Evolutionary conservation across 2,888 invertebrate genomes (phyloP).

Genomic region (Gymnoscelis rufifasciata): DNA sequence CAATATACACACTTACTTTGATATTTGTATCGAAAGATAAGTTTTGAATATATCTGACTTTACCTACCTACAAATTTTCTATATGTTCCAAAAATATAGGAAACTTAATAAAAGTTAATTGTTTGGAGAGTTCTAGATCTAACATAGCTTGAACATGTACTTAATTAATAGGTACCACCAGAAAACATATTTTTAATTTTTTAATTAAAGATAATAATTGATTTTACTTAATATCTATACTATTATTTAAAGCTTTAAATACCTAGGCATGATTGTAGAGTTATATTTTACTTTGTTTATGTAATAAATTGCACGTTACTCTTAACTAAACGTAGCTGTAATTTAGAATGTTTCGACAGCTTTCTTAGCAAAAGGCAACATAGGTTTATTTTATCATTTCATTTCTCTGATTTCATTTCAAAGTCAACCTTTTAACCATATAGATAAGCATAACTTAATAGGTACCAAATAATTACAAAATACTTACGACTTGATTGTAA

Average conservation of each 20-base stretch:
- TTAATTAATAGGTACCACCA: neutral
- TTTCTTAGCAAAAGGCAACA: slow-evolving; percentile 32
- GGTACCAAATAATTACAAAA: no score
- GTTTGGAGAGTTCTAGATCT: slow-evolving; percentile 4
- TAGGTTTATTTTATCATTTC: slow-evolving; percentile 11
- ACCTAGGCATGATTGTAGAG: slow-evolving; percentile 1
- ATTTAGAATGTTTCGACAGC: slow-evolving; percentile 31
- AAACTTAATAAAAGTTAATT: slow-evolving; percentile 3
- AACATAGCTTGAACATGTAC: slow-evolving; percentile 1
- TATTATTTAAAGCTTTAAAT: neutral
- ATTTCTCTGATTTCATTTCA: neutral
- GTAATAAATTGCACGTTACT: slow-evolving; percentile 28
- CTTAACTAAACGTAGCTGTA: slow-evolving; percentile 39
- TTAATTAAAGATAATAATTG: neutral
- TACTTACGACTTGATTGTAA: no score
- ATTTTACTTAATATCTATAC: neutral
- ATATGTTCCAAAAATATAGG: slow-evolving; percentile 5
- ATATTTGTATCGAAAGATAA: slow-evolving; percentile 22
- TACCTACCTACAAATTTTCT: slow-evolving; percentile 18
- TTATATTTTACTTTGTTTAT: neutral
- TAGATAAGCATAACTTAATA: neutral
- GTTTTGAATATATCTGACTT: slow-evolving; percentile 22
- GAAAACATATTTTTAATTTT: neutral
- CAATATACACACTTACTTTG: slow-evolving; percentile 25
- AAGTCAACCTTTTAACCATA: neutral